Conservation (phyloP, 2,797 vertebrate species). For the Gymnopithys bicolor region DNA sequence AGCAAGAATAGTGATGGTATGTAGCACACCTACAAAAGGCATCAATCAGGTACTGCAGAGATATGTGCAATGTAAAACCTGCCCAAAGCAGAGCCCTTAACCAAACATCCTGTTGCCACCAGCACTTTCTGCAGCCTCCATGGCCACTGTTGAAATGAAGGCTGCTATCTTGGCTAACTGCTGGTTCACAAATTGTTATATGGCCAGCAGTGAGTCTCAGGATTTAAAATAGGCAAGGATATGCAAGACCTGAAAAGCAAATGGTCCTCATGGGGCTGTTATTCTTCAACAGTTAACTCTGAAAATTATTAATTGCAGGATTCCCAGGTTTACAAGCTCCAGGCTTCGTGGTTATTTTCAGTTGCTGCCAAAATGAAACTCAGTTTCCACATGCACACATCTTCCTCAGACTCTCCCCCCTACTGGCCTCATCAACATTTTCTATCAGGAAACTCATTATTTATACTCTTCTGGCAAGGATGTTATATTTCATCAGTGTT, state of each 20-base stretch:
- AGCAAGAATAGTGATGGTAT: neutral
- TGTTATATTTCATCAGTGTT: conserved; percentile 56
- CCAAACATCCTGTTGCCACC: neutral
- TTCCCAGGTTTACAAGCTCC: conserved; percentile 48
- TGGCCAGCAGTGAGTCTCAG: neutral
- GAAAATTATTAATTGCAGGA: conserved; percentile 60
- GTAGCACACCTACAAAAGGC: neutral
- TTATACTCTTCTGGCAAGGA: conserved; percentile 57
- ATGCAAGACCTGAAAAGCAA: conserved; percentile 19
- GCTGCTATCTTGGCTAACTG: neutral
- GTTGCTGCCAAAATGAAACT: conserved; percentile 51
- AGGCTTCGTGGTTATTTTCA: conserved; percentile 52
- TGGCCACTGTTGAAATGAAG: neutral
- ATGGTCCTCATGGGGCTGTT: neutral
- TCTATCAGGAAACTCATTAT: conserved; percentile 63
- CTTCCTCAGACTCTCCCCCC: conserved; percentile 40
- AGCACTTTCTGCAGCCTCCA: neutral
- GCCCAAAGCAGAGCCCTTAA: neutral
- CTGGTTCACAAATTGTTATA: neutral
- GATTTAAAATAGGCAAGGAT: conserved; percentile 6
- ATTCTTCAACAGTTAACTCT: conserved; percentile 35
- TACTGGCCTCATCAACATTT: conserved; percentile 55
- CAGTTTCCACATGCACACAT: conserved; percentile 54
- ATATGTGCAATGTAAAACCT: neutral
- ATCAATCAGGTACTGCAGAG: neutral